These are phyloP conservation scores for Megaceryle torquata DNA, from an alignment of 2,113 vertebrate species.

Conservation along the genomic window DNA sequence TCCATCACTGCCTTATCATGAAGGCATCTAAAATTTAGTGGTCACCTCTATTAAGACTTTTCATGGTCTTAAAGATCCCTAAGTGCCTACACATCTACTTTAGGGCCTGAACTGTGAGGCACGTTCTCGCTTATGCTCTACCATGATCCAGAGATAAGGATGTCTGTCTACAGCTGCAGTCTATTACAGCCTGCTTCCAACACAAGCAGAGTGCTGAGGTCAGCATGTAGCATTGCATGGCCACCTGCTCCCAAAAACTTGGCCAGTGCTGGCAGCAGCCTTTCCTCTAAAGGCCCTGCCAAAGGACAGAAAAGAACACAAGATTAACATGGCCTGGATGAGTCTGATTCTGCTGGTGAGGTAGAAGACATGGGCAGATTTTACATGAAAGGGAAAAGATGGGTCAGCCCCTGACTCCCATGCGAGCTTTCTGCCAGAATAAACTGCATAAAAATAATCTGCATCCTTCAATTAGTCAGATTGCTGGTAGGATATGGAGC, in stretches of 20 bases:
- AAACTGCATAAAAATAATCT: neutral
- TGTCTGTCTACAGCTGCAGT: neutral
- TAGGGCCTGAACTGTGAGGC: neutral
- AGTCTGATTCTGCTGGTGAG: neutral
- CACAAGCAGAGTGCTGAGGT: neutral
- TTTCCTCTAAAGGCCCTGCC: neutral
- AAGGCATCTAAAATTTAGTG: neutral
- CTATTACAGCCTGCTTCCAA: neutral
- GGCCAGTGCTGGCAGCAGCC: neutral
- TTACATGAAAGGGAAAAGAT: neutral
- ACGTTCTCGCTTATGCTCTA: neutral
- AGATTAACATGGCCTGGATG: neutral
- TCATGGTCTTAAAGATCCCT: neutral
- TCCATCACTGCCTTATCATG: neutral
- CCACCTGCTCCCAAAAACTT: neutral
- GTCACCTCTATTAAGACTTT: neutral
- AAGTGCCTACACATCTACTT: neutral
- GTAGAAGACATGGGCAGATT: neutral
- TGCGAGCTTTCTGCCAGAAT: neutral
- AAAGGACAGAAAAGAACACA: neutral
- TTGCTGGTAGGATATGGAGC: neutral
- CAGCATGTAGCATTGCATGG: neutral
- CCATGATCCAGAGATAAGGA: neutral
- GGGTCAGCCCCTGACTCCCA: accelerated
- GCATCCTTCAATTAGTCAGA: neutral